Evolutionary conservation across 2,888 invertebrate genomes (phyloP), one percentile per base, ranked within the genome.

Genomic region (Thalpophila matura): DNA sequence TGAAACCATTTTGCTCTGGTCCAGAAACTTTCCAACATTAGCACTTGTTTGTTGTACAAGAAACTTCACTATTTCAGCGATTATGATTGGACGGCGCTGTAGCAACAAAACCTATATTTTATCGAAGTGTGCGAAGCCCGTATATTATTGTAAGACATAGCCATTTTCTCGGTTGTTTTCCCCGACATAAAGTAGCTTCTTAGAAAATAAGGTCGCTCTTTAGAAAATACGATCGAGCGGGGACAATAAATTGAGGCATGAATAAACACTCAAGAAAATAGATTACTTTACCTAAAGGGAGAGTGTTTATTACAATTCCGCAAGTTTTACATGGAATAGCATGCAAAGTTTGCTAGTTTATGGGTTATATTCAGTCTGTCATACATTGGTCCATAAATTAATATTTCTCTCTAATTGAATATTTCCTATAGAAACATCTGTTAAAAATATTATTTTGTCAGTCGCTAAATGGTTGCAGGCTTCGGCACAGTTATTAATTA

Each of bases 201-300:
- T 77, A 80, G 85, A 85, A 84, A 86, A 88, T 87, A 86, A 85
- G 84, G 84, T 81, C 77, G 80, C 81, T 79, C 79, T 86, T 86
- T 84, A 84, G 82, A 85, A 87, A 87, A 87, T 88, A 88, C 88
- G 86, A 81, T 84, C 86, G 86, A 86, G 79, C 64, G 59, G 86
- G 79, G 86, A 86, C 84, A 87, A 88, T 88, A 88, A 88, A 89
- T 88, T 86, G 87, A 82, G 81, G 81, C 84, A 85, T 87, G 87
- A 87, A 87, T 88, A 87, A 86, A 88, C 85, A 88, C 85, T 86
- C 81, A 63, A 76, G 80, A 76, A 83, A 84, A 86, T 84, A 86
- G 82, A 88, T 88, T 87, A 86, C 84, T 80, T n/a, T 77, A 79
- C 66, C 40, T 61, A 58, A 62, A 58, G 33, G 26, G 14, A 38